Percentiles rank a stretch among this genome's conserved stretches.
Conservation (phyloP, 2,113 vertebrate species). For the Cyphomyrus plagiostoma region DNA sequence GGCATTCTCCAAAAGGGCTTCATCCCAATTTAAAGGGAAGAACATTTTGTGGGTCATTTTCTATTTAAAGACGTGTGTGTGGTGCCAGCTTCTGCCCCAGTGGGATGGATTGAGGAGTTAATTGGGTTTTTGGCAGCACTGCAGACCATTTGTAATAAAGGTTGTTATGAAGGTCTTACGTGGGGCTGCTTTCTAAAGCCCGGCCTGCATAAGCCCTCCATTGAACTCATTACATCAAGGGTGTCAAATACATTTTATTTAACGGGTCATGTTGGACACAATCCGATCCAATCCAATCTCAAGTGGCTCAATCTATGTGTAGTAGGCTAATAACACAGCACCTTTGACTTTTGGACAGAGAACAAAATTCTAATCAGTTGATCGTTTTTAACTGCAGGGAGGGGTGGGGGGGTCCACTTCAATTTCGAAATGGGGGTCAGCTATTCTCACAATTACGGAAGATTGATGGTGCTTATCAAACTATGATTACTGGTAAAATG, state of each 20-base stretch:
- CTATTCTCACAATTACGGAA: not conserved
- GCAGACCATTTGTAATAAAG: conserved; percentile 1
- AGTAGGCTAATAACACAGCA: not conserved
- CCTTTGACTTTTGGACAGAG: not conserved
- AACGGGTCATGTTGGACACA: not conserved
- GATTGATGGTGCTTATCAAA: not conserved
- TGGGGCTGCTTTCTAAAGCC: not conserved
- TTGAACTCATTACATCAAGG: not conserved
- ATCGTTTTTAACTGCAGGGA: not conserved
- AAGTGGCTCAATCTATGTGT: not conserved
- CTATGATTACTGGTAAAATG: not conserved
- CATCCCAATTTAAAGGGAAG: not conserved
- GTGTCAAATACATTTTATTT: not conserved
- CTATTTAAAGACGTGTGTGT: not conserved
- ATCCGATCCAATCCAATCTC: not conserved
- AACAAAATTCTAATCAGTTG: not conserved
- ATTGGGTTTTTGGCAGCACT: not conserved
- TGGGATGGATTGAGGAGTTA: not conserved
- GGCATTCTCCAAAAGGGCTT: not conserved
- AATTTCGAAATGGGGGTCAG: not conserved
- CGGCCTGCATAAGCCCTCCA: not conserved
- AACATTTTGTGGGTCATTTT: not conserved
- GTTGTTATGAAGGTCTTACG: not conserved
- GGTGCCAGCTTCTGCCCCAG: not conserved
- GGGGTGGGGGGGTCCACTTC: not conserved